phyloP scores from a whole-genome alignment of 2,113 vertebrate species.

The Neotoma lepida region DNA sequence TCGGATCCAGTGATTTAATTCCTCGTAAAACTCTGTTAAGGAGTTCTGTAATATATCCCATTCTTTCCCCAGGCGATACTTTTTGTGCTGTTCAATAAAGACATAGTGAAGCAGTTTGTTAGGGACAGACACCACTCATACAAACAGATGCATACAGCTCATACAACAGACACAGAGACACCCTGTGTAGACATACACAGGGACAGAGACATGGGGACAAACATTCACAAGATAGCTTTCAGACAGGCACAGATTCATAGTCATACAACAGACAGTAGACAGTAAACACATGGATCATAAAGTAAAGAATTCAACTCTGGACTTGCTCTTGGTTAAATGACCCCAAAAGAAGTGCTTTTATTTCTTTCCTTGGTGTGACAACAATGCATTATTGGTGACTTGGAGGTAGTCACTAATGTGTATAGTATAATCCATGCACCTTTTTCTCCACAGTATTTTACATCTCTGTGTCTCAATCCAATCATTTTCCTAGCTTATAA shows the following conservation, averaged over 20 bases:
- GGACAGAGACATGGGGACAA: neutral
- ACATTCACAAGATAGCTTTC: neutral
- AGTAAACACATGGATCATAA: neutral
- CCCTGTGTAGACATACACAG: neutral
- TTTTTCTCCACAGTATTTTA: neutral
- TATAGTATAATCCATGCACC: neutral
- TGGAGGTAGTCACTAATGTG: neutral
- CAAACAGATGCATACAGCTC: neutral
- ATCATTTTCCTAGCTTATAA: conserved; percentile 16
- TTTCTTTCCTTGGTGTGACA: neutral
- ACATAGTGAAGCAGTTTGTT: neutral
- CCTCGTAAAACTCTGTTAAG: neutral
- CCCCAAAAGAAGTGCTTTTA: neutral
- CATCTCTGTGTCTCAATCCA: neutral
- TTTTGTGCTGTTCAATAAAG: neutral
- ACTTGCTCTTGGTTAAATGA: neutral
- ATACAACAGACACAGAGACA: neutral
- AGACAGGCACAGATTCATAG: neutral
- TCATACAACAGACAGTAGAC: neutral
- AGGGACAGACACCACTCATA: neutral
- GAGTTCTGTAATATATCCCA: neutral
- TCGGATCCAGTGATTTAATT: neutral
- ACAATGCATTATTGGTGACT: neutral
- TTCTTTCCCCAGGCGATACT: neutral
- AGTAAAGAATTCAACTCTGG: neutral